Evolutionary conservation across 2,888 invertebrate genomes (phyloP).

Genomic region (Cryptus armator): DNA sequence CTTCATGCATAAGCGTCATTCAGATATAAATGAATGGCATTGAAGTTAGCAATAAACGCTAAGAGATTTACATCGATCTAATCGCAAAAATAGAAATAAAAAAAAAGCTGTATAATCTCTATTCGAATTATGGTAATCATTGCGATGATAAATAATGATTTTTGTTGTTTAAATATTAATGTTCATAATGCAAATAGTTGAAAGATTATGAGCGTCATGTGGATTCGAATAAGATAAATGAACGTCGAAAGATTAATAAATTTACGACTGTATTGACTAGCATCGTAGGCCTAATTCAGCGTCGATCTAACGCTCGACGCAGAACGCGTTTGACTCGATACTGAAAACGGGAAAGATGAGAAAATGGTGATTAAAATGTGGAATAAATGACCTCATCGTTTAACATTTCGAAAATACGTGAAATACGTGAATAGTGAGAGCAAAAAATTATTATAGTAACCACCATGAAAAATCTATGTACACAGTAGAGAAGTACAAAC

Average conservation of each 20-base stretch:
- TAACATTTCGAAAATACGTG: not conserved
- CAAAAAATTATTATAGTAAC: not conserved
- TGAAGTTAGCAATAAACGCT: no score
- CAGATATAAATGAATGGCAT: no score
- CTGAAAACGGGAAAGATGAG: not conserved
- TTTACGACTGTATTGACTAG: not conserved
- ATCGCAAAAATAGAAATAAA: no score
- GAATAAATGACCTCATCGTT: not conserved
- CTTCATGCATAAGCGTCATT: not conserved
- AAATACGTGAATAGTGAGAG: not conserved
- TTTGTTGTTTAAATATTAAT: not conserved
- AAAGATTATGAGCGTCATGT: not conserved
- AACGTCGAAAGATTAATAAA: not conserved
- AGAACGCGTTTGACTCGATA: not conserved
- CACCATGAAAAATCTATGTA: not conserved
- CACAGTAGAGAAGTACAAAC: constrained; percentile 44
- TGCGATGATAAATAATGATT: not conserved
- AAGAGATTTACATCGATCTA: no score
- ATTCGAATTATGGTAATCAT: not conserved
- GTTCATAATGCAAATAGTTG: not conserved
- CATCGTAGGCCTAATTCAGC: constrained; percentile 53
- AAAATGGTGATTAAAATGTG: not conserved
- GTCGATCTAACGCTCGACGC: not conserved
- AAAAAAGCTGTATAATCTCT: not conserved
- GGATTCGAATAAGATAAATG: not conserved